Conservation (phyloP, 2,113 vertebrate genomes). For the Phodopus roborovskii region DNA sequence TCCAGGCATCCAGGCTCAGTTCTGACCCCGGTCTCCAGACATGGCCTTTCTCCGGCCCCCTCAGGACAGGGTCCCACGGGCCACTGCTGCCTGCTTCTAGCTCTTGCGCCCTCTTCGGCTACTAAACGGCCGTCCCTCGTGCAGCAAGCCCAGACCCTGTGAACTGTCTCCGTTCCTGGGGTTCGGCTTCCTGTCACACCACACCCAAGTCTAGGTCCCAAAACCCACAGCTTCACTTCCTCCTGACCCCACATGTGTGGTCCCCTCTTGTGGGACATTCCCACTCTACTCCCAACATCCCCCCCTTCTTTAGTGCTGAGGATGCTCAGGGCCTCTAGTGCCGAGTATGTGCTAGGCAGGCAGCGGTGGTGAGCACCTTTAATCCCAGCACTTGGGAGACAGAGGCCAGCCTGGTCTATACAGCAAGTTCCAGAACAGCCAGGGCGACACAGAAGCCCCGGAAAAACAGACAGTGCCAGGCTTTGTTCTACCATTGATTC, state of each 20-base stretch:
- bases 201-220: not conserved
- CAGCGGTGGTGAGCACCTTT: not conserved
- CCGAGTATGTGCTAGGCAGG: too few species aligned
- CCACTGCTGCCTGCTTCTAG: not conserved
- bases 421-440: not conserved
- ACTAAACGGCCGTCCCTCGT: not conserved
- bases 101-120: not conserved
- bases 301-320: not conserved
- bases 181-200: not conserved
- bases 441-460: not conserved
- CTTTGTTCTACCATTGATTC: not conserved
- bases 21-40: too few species aligned
- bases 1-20: not conserved
- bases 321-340: not conserved
- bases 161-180: not conserved
- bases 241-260: not conserved
- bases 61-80: not conserved
- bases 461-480: not conserved
- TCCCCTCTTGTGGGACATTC: not conserved
- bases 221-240: not conserved
- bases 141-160: too few species aligned
- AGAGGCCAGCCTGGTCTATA: not conserved
- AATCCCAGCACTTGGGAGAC: not conserved
- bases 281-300: not conserved
- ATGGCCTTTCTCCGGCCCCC: too few species aligned